Evolutionary conservation across 2,797 vertebrate genomes (phyloP).

Genomic region (Melanotaenia nigrans): DNA sequence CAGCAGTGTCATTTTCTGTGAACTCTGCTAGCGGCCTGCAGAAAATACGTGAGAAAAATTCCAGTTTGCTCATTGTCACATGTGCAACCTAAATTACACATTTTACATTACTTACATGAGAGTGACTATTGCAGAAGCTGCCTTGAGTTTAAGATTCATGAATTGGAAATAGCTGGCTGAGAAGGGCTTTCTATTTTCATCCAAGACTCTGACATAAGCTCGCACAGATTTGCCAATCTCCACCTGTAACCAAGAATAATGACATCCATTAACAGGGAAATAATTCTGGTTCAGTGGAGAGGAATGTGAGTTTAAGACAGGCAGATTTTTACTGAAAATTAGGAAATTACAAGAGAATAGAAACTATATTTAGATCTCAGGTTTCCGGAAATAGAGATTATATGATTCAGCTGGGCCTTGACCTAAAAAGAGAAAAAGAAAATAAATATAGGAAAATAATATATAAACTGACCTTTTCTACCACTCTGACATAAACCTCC

Average conservation of each 20-base stretch:
- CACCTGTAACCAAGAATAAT: constrained; percentile 84
- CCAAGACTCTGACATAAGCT: constrained; percentile 91
- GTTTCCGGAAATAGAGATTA: constrained; percentile 28
- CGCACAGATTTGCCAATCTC: constrained; percentile 94
- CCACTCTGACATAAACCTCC: constrained; percentile 91
- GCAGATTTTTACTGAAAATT: constrained; percentile 6
- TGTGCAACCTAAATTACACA: background rate
- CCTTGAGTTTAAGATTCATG: constrained; percentile 91
- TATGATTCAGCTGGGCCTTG: constrained; percentile 4
- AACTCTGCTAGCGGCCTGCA: constrained; percentile 85
- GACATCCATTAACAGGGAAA: constrained; percentile 20
- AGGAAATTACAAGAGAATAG: constrained; percentile 5
- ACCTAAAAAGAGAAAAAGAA: background rate
- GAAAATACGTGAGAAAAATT: constrained; percentile 14
- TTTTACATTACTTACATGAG: constrained; percentile 86
- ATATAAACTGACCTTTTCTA: constrained; percentile 93
- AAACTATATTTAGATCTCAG: constrained; percentile 11
- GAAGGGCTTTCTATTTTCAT: constrained; percentile 91
- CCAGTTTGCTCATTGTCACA: constrained; percentile 2
- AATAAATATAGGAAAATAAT: constrained; percentile 1
- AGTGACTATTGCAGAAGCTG: constrained; percentile 89
- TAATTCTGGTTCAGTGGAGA: constrained; percentile 30
- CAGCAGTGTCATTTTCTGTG: constrained; percentile 86
- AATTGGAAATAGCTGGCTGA: constrained; percentile 87
- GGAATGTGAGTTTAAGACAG: constrained; percentile 25